These are phyloP conservation scores for Euleptes europaea DNA, from an alignment of 2,113 vertebrate species.

Conservation along the genomic window DNA sequence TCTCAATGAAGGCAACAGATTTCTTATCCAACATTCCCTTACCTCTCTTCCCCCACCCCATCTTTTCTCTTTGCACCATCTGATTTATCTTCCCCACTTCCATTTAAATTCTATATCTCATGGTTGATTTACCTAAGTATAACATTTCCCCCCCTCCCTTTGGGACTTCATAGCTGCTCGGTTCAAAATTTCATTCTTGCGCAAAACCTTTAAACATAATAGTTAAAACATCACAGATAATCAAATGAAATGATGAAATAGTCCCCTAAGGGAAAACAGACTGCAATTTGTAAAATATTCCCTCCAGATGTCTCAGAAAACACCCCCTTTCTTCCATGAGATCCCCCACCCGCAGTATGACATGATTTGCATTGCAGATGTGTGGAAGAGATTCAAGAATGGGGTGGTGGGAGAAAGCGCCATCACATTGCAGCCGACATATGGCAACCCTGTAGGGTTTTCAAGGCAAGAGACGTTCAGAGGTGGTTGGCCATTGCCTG, in stretches of 20 bases:
- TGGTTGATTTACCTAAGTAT: slow-evolving; percentile 49
- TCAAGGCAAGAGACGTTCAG: too few species aligned
- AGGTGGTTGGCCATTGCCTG: too few species aligned
- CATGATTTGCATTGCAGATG: slow-evolving; percentile 50
- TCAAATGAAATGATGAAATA: slow-evolving; percentile 64
- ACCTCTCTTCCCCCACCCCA: slow-evolving; percentile 6
- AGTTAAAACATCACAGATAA: slow-evolving; percentile 68
- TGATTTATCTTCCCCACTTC: slow-evolving; percentile 40
- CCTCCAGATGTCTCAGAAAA: slow-evolving; percentile 59
- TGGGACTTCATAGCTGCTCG: slow-evolving; percentile 52
- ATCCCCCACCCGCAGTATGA: slow-evolving; percentile 31
- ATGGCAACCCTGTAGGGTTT: too few species aligned
- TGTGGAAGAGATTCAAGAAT: not conserved
- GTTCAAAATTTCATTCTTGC: slow-evolving; percentile 60
- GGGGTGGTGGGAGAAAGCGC: too few species aligned
- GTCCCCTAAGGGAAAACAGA: slow-evolving; percentile 64
- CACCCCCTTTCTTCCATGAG: slow-evolving; percentile 27
- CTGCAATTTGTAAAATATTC: slow-evolving; percentile 63
- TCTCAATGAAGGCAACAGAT: not conserved
- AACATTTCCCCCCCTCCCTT: slow-evolving; percentile 27
- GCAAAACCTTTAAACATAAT: slow-evolving; percentile 56
- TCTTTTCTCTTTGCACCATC: slow-evolving; percentile 52
- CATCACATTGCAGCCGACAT: too few species aligned
- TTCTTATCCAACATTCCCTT: not conserved
- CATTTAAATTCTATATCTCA: slow-evolving; percentile 53